Evolutionary conservation across 2,113 vertebrate genomes (phyloP).

Genomic region (Passer domesticus): DNA sequence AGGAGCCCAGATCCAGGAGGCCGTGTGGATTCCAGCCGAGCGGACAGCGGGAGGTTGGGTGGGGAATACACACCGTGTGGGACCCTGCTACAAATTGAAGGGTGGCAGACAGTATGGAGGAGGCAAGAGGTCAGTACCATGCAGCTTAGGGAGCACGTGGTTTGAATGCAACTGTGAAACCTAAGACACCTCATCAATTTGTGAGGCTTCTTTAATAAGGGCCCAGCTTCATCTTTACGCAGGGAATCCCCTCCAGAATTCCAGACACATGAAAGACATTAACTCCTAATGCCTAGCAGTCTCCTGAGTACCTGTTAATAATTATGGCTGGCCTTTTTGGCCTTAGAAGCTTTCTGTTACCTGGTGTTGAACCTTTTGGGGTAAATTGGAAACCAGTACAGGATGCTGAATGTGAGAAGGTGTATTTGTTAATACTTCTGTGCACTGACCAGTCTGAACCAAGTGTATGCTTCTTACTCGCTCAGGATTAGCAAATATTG

Average conservation of each 20-base stretch:
- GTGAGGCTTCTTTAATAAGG: slow-evolving; percentile 5
- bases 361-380: background rate
- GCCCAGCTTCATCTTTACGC: background rate
- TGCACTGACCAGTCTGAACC: background rate
- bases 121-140: background rate
- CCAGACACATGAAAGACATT: slow-evolving; percentile 46
- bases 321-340: slow-evolving; percentile 26
- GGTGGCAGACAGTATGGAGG: background rate
- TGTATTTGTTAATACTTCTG: background rate
- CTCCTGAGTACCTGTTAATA: slow-evolving; percentile 46
- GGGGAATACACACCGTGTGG: background rate
- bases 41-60: background rate
- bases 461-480: background rate
- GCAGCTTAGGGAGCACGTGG: background rate
- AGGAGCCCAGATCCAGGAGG: background rate
- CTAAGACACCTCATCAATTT: slow-evolving; percentile 12
- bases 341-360: slow-evolving; percentile 31
- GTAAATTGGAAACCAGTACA: background rate
- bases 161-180: slow-evolving; percentile 27
- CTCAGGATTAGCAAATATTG: background rate
- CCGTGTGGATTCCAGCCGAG: background rate
- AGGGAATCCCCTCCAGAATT: slow-evolving; percentile 8
- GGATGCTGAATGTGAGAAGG: background rate
- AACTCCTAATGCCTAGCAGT: slow-evolving; percentile 10
- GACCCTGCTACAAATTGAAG: background rate